phyloP scores from a whole-genome alignment of 2,113 vertebrate species.

The Phyllopteryx taeniolatus region DNA sequence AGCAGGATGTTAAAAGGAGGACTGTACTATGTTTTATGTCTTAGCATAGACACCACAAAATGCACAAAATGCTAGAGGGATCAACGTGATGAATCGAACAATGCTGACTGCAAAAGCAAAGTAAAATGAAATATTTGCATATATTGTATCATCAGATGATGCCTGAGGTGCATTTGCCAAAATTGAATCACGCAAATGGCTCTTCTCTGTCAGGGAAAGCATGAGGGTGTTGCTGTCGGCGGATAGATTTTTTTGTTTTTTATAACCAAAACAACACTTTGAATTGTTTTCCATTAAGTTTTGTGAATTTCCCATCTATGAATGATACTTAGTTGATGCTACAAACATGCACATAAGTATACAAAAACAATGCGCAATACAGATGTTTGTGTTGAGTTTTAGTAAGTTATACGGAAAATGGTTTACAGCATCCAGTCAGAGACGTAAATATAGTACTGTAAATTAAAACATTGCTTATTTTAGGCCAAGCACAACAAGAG shows the following conservation, averaged over 20 bases:
- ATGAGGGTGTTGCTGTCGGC: neutral
- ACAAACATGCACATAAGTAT: neutral
- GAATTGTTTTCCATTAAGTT: neutral
- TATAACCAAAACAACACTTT: neutral
- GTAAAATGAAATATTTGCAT: neutral
- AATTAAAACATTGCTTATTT: neutral
- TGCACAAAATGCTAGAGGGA: neutral
- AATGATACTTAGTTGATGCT: neutral
- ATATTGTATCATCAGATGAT: neutral
- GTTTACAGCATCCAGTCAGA: neutral
- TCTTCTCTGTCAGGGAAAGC: neutral
- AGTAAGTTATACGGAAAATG: neutral
- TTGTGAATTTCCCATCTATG: neutral
- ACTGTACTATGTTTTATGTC: neutral
- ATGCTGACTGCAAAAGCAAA: neutral
- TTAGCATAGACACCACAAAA: neutral
- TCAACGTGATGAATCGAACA: neutral
- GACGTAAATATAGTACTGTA: neutral
- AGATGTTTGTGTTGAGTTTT: neutral
- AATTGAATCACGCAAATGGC: neutral
- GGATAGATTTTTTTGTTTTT: neutral
- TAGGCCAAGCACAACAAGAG: constrained; percentile 3
- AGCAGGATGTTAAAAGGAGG: neutral
- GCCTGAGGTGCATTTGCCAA: neutral
- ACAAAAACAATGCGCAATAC: neutral